Evolutionary conservation across 2,888 invertebrate genomes (phyloP), one percentile per base, ranked within the genome.

Genomic region (Amphipyra tragopoginis): DNA sequence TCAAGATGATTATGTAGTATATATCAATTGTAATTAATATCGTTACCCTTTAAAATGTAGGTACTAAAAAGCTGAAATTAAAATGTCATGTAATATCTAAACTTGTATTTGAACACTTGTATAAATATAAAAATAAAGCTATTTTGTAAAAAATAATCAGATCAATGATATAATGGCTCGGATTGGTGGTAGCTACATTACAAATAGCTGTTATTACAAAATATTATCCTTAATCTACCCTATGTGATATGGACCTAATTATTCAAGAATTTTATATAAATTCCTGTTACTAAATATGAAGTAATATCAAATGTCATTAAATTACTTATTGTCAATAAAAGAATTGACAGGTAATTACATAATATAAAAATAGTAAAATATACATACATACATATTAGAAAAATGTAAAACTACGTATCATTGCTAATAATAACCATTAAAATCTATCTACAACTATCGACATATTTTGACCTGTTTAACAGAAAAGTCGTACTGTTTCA

Each of bases 81-180:
- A 57, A 64, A 53, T 49, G 48, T 64, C 39, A 50, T 51, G 33
- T 54, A 48, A 66, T 44, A 42, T 34, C 51, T 52, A 52, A 59
- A 53, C 13, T 65, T 60, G 61, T 65, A 68, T 54, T 68, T 70
- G 63, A 69, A 77, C 72, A 75, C 74, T 64, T 79, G 76, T 72
- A 59, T 64, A 79, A 42, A 71, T 56, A 72, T 61, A 75, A 72
- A 65, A 75, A 72, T 76, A 74, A 77, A 72, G 75, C 65, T 72
- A 59, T 72, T 65, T 61, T 47, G 51, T 34, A 71, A 81, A 74
- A 79, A 77, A 60, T 76, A 80, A 83, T 75, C 75, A 82, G 75
- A 80, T 76, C 66, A 66, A 63, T 77, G 74, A 61, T 59, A 86
- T 84, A 92, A 91, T 94, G 94, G 94, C 93, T 94, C 94, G 94